Evolutionary conservation across 2,888 invertebrate species (phyloP).

Genomic region (Lycocerus yunnanus): DNA sequence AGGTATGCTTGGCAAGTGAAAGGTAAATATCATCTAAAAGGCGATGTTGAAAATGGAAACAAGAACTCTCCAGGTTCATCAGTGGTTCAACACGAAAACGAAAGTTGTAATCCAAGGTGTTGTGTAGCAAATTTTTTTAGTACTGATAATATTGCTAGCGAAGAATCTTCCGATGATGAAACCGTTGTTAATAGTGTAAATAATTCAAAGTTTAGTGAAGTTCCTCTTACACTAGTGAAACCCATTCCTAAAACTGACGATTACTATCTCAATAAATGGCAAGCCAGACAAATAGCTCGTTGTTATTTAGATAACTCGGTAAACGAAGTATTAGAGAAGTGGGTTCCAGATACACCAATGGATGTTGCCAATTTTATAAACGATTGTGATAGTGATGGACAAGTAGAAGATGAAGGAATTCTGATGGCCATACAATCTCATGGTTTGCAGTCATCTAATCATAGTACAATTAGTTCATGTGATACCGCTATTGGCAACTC

Average conservation of each 20-base stretch:
- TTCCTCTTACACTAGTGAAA: constrained; percentile 48
- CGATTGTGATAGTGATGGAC: constrained; percentile 60
- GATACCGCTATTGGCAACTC: not conserved
- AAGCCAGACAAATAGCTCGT: constrained; percentile 68
- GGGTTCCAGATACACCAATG: constrained; percentile 58
- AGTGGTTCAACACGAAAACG: constrained; percentile 19
- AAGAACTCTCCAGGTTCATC: constrained; percentile 16
- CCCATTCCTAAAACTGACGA: constrained; percentile 46
- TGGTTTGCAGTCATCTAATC: constrained; percentile 60
- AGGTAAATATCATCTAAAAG: constrained; percentile 66
- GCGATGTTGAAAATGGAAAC: constrained; percentile 45
- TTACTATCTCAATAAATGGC: constrained; percentile 62
- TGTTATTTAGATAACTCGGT: constrained; percentile 73
- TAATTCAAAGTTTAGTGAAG: constrained; percentile 37
- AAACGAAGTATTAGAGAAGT: constrained; percentile 68
- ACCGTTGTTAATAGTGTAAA: constrained; percentile 30
- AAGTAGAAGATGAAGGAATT: constrained; percentile 73
- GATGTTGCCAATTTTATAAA: constrained; percentile 62
- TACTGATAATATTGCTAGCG: constrained; percentile 31
- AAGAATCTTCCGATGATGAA: constrained; percentile 35
- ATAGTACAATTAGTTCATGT: constrained; percentile 41
- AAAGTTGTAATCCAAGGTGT: constrained; percentile 37
- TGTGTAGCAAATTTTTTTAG: constrained; percentile 45
- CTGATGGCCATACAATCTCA: constrained; percentile 76
- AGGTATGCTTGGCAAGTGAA: constrained; percentile 71